These are phyloP conservation scores for Piaya cayana DNA, from an alignment of 2,113 vertebrate genomes.

Conservation along the genomic window DNA sequence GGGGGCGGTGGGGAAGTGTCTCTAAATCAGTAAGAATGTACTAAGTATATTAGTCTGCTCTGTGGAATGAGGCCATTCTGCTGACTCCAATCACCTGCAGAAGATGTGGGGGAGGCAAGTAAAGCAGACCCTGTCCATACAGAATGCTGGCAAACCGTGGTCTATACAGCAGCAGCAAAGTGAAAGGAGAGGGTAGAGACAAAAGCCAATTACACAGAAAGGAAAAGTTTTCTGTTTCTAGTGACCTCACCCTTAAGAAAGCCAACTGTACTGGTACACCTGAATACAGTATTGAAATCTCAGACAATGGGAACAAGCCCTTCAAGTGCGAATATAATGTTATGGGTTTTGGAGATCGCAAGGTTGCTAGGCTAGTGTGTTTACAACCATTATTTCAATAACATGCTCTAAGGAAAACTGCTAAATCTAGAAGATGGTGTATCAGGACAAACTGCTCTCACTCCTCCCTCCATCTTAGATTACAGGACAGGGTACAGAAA, in stretches of 20 bases:
- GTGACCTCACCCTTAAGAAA: neutral
- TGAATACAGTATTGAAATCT: neutral
- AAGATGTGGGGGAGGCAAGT: neutral
- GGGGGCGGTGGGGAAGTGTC: neutral
- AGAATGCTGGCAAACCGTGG: neutral
- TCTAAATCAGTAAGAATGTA: neutral
- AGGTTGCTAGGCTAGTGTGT: neutral
- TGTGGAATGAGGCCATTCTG: neutral
- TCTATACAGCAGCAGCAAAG: neutral
- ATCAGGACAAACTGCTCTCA: neutral
- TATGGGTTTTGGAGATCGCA: neutral
- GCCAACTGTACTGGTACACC: neutral
- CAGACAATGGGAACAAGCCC: neutral
- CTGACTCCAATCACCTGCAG: neutral
- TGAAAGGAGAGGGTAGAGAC: neutral
- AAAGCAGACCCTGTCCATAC: neutral
- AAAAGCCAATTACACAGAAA: neutral
- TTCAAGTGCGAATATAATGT: neutral
- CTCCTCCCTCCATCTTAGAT: neutral
- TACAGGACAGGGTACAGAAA: neutral
- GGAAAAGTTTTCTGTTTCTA: neutral
- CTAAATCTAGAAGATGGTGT: neutral
- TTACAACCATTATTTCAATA: neutral
- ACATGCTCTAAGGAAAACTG: neutral
- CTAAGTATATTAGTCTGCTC: neutral